phyloP scores from a whole-genome alignment of 2,113 vertebrate genomes.

The Malurus cyaneus region DNA sequence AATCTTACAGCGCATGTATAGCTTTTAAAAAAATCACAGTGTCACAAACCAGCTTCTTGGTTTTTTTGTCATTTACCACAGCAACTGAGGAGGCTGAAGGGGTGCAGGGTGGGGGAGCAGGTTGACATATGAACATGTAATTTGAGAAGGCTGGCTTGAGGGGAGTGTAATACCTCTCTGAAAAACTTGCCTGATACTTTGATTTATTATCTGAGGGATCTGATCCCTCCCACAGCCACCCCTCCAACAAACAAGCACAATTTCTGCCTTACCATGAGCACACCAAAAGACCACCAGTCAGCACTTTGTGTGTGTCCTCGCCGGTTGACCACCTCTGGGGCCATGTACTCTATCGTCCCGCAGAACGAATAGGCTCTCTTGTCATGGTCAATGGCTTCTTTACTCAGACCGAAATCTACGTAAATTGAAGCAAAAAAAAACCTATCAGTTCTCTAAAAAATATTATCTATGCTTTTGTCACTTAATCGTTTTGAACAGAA shows the following conservation, averaged over 20 bases:
- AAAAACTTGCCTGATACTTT: background rate
- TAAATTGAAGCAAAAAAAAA: background rate
- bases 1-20: fast-evolving
- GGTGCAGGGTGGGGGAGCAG: background rate
- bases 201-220: background rate
- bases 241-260: background rate
- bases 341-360: slow-evolving; percentile 97
- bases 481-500: background rate
- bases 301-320: slow-evolving; percentile 94
- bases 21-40: background rate
- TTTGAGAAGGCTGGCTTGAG: background rate
- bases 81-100: background rate
- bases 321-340: slow-evolving; percentile 94
- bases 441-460: background rate
- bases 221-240: background rate
- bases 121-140: fast-evolving
- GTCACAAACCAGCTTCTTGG: background rate
- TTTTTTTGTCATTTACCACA: background rate
- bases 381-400: slow-evolving; percentile 94
- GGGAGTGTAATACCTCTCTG: background rate
- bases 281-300: slow-evolving; percentile 98
- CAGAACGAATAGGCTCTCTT: slow-evolving; percentile 95
- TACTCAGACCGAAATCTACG: slow-evolving; percentile 94
- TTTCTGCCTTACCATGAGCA: slow-evolving; percentile 85
- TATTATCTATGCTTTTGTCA: background rate